Conservation (phyloP, 2,113 vertebrate species). For the Antechinus flavipes region DNA sequence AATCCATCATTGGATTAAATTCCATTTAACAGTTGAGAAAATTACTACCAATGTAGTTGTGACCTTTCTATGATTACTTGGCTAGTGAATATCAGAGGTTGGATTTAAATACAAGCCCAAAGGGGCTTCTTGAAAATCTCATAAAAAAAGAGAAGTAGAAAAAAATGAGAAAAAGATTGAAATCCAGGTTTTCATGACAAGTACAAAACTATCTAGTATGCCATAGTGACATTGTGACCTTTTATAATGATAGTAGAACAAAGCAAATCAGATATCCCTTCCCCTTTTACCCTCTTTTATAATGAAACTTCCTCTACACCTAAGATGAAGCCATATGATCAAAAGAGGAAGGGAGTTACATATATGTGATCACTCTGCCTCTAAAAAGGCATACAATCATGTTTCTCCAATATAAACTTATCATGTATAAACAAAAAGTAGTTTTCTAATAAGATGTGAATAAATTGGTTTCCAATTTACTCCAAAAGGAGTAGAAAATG, state of each 20-base stretch:
- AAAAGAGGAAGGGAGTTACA: not conserved
- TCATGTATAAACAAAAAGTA: not conserved
- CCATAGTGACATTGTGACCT: no score
- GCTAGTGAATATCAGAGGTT: no score
- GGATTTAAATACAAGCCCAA: no score
- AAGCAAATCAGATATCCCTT: not conserved
- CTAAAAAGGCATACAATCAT: not conserved
- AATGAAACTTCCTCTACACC: not conserved
- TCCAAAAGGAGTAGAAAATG: not conserved
- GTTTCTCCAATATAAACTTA: not conserved
- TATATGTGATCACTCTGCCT: not conserved
- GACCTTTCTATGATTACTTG: no score
- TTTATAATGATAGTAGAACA: not conserved
- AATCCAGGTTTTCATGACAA: no score
- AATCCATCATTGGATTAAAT: not conserved
- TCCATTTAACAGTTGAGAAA: no score
- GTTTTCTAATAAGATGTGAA: not conserved
- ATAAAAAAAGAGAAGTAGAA: no score
- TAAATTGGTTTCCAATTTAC: not conserved
- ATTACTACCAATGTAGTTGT: no score
- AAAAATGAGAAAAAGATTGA: no score
- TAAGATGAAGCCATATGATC: not conserved
- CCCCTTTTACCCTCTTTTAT: not conserved
- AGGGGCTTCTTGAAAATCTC: no score
- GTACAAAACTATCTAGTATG: no score